These are phyloP conservation scores for Sericinus montela DNA, from an alignment of 2,888 invertebrate species.

Conservation along the genomic window DNA sequence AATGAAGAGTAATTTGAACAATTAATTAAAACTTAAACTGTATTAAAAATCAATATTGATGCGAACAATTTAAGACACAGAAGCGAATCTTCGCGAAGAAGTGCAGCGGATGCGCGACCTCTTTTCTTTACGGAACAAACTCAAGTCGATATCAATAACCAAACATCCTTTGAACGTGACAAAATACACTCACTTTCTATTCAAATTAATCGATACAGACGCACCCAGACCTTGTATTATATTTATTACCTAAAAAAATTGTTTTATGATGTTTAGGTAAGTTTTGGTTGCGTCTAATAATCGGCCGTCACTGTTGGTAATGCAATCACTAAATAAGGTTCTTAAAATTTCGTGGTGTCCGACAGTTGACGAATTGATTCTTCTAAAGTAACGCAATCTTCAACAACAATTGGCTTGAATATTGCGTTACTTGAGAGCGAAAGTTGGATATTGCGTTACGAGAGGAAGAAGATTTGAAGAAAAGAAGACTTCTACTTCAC, in stretches of 20 bases:
- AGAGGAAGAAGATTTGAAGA: too few relatives aligned
- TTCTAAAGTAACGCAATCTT: too few relatives aligned
- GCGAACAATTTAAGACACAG: too few relatives aligned
- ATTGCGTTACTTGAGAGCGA: too few relatives aligned
- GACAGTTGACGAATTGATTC: too few relatives aligned
- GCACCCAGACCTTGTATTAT: constrained; percentile 12
- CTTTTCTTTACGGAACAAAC: constrained; percentile 8
- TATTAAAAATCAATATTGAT: background rate
- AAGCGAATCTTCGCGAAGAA: background rate
- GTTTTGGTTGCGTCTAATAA: constrained; percentile 3
- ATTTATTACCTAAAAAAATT: constrained; percentile 10
- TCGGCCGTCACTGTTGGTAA: constrained; percentile 1
- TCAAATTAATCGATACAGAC: constrained; percentile 13
- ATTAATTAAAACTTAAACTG: background rate
- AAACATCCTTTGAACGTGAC: constrained; percentile 16
- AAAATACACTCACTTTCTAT: constrained; percentile 12
- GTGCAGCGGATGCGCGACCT: constrained; percentile 4
- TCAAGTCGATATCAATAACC: constrained; percentile 12
- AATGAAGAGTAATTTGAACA: background rate
- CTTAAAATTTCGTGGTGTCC: too few relatives aligned
- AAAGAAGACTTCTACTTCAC: too few relatives aligned
- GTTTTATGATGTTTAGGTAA: constrained; percentile 6
- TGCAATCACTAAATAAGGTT: too few relatives aligned
- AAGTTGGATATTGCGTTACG: too few relatives aligned
- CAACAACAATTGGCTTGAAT: too few relatives aligned